phyloP scores from a whole-genome alignment of 2,797 vertebrate species.

The Intellagama lesueurii region DNA sequence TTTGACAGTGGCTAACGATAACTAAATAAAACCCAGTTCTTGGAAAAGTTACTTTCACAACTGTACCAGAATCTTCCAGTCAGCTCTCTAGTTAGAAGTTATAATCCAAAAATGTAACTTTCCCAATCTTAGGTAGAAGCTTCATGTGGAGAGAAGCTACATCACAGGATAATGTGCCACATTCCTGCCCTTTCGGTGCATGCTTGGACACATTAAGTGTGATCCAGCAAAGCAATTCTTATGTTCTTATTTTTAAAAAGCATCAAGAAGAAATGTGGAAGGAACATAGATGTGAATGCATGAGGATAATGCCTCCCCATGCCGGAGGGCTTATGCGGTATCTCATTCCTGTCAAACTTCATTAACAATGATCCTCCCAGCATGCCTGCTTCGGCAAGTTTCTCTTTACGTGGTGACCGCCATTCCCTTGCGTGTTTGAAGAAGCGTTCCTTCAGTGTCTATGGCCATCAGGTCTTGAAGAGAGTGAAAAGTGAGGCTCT shows the following conservation, averaged over 20 bases:
- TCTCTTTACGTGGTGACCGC: neutral
- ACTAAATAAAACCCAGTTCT: too few species aligned
- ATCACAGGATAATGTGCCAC: neutral
- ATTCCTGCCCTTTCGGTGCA: neutral
- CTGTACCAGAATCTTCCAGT: too few species aligned
- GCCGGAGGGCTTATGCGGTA: neutral
- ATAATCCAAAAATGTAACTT: too few species aligned
- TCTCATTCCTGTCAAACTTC: slow-evolving; percentile 51
- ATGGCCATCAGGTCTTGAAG: slow-evolving; percentile 44
- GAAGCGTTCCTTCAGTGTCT: neutral
- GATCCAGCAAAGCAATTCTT: neutral
- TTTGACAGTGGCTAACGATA: too few species aligned
- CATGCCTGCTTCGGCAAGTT: slow-evolving; percentile 43
- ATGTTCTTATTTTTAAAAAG: neutral
- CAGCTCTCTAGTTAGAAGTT: too few species aligned
- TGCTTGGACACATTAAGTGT: neutral
- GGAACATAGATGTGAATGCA: neutral
- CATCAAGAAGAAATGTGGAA: slow-evolving; percentile 21
- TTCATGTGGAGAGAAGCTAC: neutral
- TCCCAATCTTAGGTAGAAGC: neutral
- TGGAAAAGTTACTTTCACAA: too few species aligned
- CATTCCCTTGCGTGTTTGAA: neutral
- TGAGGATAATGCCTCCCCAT: neutral
- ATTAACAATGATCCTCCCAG: slow-evolving; percentile 47
- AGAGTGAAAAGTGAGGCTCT: slow-evolving; percentile 36